phyloP scores from a whole-genome alignment of 2,797 vertebrate species.

The Lycodopsis pacificus region DNA sequence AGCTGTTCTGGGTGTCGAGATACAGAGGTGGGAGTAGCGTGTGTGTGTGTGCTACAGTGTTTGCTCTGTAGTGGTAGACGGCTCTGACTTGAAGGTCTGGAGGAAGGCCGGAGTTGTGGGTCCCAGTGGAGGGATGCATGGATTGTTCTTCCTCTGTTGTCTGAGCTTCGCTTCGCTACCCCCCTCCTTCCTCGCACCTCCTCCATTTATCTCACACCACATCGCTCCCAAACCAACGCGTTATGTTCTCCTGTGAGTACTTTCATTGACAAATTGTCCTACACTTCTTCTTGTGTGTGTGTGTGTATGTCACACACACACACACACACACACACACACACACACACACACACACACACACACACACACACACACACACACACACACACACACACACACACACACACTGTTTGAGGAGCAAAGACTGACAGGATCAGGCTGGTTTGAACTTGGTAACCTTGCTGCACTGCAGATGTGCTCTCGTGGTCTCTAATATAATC shows the following conservation, averaged over 20 bases:
- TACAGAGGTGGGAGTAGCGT: slow-evolving; percentile 38
- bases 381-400: no score
- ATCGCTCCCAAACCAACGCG: slow-evolving; percentile 42
- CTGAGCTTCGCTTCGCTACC: slow-evolving; percentile 14
- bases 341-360: no score
- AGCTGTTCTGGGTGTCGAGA: slow-evolving; percentile 66
- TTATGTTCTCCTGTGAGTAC: slow-evolving; percentile 48
- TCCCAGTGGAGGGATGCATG: slow-evolving; percentile 67
- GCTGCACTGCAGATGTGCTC: slow-evolving; percentile 66
- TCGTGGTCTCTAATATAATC: slow-evolving; percentile 57
- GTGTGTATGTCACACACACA: neutral
- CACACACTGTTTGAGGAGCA: neutral
- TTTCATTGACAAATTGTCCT: slow-evolving; percentile 58
- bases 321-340: no score
- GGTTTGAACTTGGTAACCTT: slow-evolving; percentile 62
- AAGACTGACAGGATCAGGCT: slow-evolving; percentile 39
- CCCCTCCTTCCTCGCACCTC: slow-evolving; percentile 6
- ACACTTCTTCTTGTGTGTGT: slow-evolving; percentile 1
- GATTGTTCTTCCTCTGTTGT: slow-evolving; percentile 56
- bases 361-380: no score
- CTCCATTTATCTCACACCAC: slow-evolving; percentile 55
- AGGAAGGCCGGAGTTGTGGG: slow-evolving; percentile 52
- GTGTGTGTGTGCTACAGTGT: slow-evolving; percentile 25
- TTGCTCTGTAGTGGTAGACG: slow-evolving; percentile 55
- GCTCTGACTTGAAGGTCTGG: slow-evolving; percentile 68